phyloP scores from a whole-genome alignment of 2,797 vertebrate species.

The Cynopterus sphinx region DNA sequence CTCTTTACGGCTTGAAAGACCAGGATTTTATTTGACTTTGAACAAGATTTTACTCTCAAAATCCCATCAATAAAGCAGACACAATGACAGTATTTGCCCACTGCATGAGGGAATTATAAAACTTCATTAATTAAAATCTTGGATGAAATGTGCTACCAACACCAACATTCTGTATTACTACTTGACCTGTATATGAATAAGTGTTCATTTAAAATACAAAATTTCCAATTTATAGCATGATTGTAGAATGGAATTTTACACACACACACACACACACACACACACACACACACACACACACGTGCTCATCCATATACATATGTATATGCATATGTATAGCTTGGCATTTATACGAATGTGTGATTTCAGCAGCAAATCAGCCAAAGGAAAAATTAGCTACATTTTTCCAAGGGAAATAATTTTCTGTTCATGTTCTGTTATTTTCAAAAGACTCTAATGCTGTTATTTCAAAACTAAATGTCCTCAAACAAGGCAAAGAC shows the following conservation, averaged over 20 bases:
- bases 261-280: not conserved
- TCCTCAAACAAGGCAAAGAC: conserved; percentile 78
- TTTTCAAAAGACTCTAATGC: conserved; percentile 79
- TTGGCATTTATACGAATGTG: conserved; percentile 80
- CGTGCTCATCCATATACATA: conserved; percentile 72
- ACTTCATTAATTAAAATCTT: conserved; percentile 73
- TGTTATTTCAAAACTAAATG: conserved; percentile 76
- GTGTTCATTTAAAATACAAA: conserved; percentile 73
- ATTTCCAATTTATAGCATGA: conserved; percentile 66
- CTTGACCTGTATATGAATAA: conserved; percentile 71
- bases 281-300: conserved; percentile 21
- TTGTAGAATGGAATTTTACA: conserved; percentile 57
- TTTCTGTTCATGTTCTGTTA: conserved; percentile 79
- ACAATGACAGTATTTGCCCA: conserved; percentile 67
- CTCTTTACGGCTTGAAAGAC: conserved; percentile 2
- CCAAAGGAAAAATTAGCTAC: conserved; percentile 81
- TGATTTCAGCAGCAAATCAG: conserved; percentile 80
- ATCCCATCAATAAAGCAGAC: conserved; percentile 65
- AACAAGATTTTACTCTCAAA: conserved; percentile 66
- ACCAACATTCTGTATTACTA: conserved; percentile 55
- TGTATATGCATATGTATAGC: conserved; percentile 80
- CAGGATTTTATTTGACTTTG: conserved; percentile 69
- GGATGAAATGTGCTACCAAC: conserved; percentile 57
- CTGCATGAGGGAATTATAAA: conserved; percentile 65
- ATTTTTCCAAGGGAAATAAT: conserved; percentile 79